Evolutionary conservation across 2,888 invertebrate species (phyloP).

Genomic region (Platynereis dumerilii): DNA sequence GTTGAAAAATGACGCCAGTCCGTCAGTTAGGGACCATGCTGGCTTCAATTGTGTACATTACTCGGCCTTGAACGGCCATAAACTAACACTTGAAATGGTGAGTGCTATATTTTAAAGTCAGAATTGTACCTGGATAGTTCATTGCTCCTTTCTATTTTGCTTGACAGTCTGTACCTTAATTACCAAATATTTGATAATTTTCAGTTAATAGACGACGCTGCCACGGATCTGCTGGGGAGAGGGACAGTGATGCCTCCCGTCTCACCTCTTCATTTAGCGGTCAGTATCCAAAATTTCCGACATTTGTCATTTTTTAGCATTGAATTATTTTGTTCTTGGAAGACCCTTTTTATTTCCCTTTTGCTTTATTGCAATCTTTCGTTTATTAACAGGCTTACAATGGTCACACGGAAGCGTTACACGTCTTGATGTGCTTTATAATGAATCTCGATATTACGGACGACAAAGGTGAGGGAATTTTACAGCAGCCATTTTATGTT

Average conservation of each 20-base stretch:
- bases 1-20: conserved; percentile 69
- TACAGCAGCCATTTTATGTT: too few species aligned
- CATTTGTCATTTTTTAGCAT: too few species aligned
- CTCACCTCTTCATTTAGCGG: conserved; percentile 70
- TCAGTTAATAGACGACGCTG: conserved; percentile 58
- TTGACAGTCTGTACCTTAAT: too few species aligned
- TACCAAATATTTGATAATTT: conserved; percentile 29
- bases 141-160: too few species aligned
- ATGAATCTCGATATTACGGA: conserved; percentile 69
- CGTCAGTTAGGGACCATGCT: conserved; percentile 67
- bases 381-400: conserved; percentile 66
- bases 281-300: too few species aligned
- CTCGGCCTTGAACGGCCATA: conserved; percentile 71
- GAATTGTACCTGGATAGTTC: too few species aligned
- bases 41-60: conserved; percentile 72
- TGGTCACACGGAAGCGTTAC: conserved; percentile 69
- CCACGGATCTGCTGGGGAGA: conserved; percentile 52
- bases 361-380: too few species aligned
- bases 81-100: conserved; percentile 66
- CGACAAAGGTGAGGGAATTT: conserved; percentile 64
- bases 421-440: conserved; percentile 67
- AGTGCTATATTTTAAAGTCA: too few species aligned
- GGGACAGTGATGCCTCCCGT: conserved; percentile 56
- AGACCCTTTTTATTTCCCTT: too few species aligned
- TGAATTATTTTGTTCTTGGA: too few species aligned